A percentile compares a stretch with the other conserved stretches of the same genome.
Conservation (phyloP, 2,797 vertebrate genomes). For the Anolis apletophallus region DNA sequence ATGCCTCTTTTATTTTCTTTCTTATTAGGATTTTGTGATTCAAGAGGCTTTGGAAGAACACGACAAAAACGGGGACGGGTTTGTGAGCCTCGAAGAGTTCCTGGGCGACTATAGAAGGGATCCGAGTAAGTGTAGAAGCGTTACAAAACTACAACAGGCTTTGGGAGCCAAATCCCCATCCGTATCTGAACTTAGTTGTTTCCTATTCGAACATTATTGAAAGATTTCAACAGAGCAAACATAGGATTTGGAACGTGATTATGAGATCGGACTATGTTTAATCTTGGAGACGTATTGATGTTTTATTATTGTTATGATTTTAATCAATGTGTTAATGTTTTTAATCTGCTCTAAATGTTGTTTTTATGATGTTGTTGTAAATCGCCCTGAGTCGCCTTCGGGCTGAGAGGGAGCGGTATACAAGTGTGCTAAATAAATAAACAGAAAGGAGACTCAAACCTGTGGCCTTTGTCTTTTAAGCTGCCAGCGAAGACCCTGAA, state of each 20-base stretch:
- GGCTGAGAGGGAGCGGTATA: no score
- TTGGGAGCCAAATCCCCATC: conserved; percentile 10
- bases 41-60: conserved; percentile 94
- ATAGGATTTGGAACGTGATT: no score
- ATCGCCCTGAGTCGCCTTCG: no score
- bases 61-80: conserved; percentile 89
- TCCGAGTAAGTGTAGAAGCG: conserved; percentile 81
- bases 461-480: conserved; percentile 65
- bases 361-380: no score
- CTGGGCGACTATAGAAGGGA: conserved; percentile 89
- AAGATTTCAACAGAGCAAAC: background rate
- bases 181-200: background rate
- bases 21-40: conserved; percentile 88
- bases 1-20: background rate
- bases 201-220: background rate
- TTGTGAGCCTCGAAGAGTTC: conserved; percentile 92
- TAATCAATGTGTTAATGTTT: no score
- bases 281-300: no score
- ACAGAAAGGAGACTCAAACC: conserved; percentile 15
- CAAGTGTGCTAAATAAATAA: no score
- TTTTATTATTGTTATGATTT: no score
- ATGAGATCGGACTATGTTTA: no score
- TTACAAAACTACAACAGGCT: no score
- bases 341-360: no score
- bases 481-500: conserved; percentile 85